phyloP scores from a whole-genome alignment of 2,888 invertebrate species.

The Eumacrocentrus americanus region DNA sequence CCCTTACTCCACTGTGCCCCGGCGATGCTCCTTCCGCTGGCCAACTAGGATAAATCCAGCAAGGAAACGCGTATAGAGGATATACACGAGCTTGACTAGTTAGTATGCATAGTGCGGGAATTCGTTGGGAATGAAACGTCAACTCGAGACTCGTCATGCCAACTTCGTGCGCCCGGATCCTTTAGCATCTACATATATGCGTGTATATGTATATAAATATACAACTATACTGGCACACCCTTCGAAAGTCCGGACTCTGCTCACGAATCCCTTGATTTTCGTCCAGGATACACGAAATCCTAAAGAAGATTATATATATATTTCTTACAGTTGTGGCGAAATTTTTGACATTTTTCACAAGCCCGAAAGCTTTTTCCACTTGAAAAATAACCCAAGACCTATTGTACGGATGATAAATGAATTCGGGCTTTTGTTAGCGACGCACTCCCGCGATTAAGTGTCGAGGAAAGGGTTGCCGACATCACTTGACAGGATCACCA shows the following conservation, averaged over 20 bases:
- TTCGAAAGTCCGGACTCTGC: no score
- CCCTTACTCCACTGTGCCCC: constrained; percentile 4
- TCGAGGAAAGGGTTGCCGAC: constrained; percentile 37
- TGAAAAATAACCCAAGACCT: neutral
- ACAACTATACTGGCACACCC: no score
- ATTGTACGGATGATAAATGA: neutral
- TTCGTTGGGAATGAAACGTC: constrained; percentile 61
- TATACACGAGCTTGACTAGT: constrained; percentile 47
- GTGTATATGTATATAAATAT: neutral
- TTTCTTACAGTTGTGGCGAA: neutral
- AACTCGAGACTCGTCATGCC: constrained; percentile 60
- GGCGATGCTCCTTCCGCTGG: neutral
- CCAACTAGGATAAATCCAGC: constrained; percentile 17
- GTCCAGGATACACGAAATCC: no score
- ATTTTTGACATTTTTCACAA: neutral
- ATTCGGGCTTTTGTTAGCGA: constrained; percentile 2
- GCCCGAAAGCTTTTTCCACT: neutral
- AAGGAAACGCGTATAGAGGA: constrained; percentile 16
- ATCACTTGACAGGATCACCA: constrained; percentile 49
- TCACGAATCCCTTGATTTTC: no score
- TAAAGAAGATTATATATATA: no score
- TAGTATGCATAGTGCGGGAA: constrained; percentile 61
- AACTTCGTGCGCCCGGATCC: constrained; percentile 45
- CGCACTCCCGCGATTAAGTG: constrained; percentile 2
- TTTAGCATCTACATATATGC: neutral